phyloP scores from a whole-genome alignment of 2,888 invertebrate genomes.

The Drosophila meridionalis region DNA sequence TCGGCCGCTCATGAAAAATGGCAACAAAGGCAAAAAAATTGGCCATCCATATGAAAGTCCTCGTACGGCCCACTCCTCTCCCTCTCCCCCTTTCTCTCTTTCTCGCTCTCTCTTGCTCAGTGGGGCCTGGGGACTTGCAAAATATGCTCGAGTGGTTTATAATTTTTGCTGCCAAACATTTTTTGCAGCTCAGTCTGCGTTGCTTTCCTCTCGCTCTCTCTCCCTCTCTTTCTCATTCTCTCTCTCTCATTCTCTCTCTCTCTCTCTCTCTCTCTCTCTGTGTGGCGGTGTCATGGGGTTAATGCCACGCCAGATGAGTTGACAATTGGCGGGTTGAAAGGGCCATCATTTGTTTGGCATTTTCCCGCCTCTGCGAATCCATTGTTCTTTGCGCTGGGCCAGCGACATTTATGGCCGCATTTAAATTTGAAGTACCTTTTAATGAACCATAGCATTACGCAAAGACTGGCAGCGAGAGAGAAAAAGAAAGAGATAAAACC shows the following conservation, averaged over 20 bases:
- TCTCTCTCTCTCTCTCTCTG: background rate
- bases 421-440: slow-evolving; percentile 68
- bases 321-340: slow-evolving; percentile 66
- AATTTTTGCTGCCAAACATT: slow-evolving; percentile 70
- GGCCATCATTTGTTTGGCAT: slow-evolving; percentile 66
- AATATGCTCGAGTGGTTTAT: slow-evolving; percentile 76
- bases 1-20: slow-evolving; percentile 60
- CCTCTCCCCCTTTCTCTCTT: background rate
- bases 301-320: slow-evolving; percentile 68
- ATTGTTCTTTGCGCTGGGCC: slow-evolving; percentile 19
- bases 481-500: background rate
- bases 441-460: slow-evolving; percentile 41
- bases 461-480: background rate
- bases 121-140: slow-evolving; percentile 56
- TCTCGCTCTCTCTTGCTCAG: background rate
- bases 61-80: background rate
- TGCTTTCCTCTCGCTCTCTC: slow-evolving; percentile 11
- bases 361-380: slow-evolving; percentile 43
- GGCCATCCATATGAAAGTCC: slow-evolving; percentile 40
- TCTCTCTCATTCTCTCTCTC: background rate
- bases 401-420: slow-evolving; percentile 58
- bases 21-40: slow-evolving; percentile 29
- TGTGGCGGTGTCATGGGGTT: slow-evolving; percentile 59
- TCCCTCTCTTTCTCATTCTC: background rate
- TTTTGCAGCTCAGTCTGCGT: slow-evolving; percentile 49